Conservation (phyloP, 2,113 vertebrate species). For the Monarcha castaneiventris region DNA sequence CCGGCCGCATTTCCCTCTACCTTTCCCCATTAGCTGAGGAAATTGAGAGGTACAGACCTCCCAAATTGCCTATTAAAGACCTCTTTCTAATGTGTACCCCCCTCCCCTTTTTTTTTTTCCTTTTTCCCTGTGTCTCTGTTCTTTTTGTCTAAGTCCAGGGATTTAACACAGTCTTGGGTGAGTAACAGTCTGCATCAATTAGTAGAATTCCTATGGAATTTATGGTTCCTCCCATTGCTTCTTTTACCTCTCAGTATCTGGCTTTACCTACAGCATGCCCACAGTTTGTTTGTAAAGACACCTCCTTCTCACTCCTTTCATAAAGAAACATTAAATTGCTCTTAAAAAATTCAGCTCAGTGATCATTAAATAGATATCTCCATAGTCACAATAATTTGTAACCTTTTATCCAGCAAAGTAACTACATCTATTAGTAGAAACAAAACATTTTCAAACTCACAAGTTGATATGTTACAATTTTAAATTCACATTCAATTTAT, state of each 20-base stretch:
- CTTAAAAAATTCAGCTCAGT: neutral
- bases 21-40: neutral
- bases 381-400: neutral
- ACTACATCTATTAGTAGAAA: neutral
- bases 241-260: neutral
- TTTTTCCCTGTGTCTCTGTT: neutral
- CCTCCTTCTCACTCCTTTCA: neutral
- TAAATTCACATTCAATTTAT: constrained; percentile 16
- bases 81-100: neutral
- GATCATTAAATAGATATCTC: neutral
- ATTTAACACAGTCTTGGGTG: neutral
- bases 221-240: neutral
- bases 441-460: neutral
- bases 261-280: neutral
- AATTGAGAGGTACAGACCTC: neutral
- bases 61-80: neutral
- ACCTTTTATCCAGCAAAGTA: neutral
- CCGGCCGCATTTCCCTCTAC: neutral
- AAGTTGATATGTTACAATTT: neutral
- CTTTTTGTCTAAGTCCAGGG: neutral
- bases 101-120: neutral
- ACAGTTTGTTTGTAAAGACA: neutral
- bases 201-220: neutral
- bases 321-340: neutral
- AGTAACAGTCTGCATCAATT: neutral